These are phyloP conservation scores for Montipora foliosa DNA, from an alignment of 64 coral and sea anemone species.

Conservation along the genomic window DNA sequence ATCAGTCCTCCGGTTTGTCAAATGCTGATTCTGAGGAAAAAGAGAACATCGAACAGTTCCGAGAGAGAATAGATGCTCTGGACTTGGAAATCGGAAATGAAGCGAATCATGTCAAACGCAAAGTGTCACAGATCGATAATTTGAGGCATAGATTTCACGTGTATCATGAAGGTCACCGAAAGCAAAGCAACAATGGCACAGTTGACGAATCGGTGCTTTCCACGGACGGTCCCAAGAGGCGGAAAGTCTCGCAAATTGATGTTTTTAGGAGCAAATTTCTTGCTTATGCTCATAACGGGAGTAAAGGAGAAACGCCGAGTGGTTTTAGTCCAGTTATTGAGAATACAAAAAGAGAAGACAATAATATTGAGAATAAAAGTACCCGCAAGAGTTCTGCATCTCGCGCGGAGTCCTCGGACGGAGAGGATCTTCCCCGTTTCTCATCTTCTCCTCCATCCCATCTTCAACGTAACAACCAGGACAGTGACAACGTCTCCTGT, in stretches of 20 bases:
- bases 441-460: not conserved
- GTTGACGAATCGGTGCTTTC: not conserved
- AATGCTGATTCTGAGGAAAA: not conserved
- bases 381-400: not conserved
- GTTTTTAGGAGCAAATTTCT: constrained; percentile 54
- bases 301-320: constrained; percentile 31
- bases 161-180: not conserved
- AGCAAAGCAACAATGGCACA: not conserved
- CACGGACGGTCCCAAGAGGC: constrained; percentile 17
- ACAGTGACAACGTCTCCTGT: not conserved
- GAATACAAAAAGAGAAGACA: not conserved
- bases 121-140: constrained; percentile 67
- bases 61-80: constrained; percentile 51
- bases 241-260: constrained; percentile 59
- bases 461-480: not conserved
- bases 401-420: constrained; percentile 1
- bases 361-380: not conserved
- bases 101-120: constrained; percentile 6
- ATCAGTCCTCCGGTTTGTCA: not conserved
- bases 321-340: not conserved
- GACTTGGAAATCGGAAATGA: constrained; percentile 34
- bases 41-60: not conserved
- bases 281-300: constrained; percentile 52
- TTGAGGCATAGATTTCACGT: constrained; percentile 54
- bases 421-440: constrained; percentile 24